A percentile compares a stretch with the other conserved stretches of the same genome.
These are phyloP conservation scores for Syngnathus typhle DNA, from an alignment of 2,113 vertebrate genomes.

Conservation along the genomic window DNA sequence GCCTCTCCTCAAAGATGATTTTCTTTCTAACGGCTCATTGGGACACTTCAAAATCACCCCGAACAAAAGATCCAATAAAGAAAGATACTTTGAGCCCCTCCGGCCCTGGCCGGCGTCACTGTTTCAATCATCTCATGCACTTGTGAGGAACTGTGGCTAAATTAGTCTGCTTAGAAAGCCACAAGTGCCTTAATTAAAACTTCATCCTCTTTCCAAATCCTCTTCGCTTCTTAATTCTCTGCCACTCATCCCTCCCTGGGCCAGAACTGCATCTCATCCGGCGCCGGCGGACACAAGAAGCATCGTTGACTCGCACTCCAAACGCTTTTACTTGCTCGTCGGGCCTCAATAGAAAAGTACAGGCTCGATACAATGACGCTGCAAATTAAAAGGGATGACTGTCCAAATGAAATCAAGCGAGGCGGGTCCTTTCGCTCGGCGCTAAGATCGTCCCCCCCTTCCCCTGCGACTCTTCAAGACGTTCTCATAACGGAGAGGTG, in stretches of 20 bases:
- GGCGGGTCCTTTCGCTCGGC: constrained; percentile 39
- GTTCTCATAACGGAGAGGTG: constrained; percentile 58
- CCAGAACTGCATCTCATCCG: constrained; percentile 42
- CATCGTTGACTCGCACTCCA: constrained; percentile 68
- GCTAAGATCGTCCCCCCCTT: constrained; percentile 35
- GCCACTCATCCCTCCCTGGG: constrained; percentile 45
- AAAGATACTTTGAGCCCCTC: constrained; percentile 25
- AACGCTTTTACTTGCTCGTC: constrained; percentile 56
- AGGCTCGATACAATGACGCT: constrained; percentile 69
- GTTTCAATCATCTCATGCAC: constrained; percentile 55
- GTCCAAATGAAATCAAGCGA: constrained; percentile 73
- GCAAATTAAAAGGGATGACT: constrained; percentile 69
- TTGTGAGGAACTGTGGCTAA: constrained; percentile 60
- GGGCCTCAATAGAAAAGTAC: constrained; percentile 56
- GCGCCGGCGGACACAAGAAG: constrained; percentile 44
- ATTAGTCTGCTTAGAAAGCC: constrained; percentile 56
- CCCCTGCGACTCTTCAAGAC: constrained; percentile 38
- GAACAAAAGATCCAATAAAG: constrained; percentile 56
- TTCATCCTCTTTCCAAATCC: constrained; percentile 53
- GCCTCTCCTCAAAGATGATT: constrained; percentile 32
- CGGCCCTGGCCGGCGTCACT: constrained; percentile 46
- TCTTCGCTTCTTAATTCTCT: constrained; percentile 38
- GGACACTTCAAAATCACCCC: constrained; percentile 32
- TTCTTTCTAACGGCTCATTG: constrained; percentile 51
- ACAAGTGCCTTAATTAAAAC: constrained; percentile 70